phyloP scores from a whole-genome alignment of 2,888 invertebrate genomes.

The Dastarcus helophoroides region DNA sequence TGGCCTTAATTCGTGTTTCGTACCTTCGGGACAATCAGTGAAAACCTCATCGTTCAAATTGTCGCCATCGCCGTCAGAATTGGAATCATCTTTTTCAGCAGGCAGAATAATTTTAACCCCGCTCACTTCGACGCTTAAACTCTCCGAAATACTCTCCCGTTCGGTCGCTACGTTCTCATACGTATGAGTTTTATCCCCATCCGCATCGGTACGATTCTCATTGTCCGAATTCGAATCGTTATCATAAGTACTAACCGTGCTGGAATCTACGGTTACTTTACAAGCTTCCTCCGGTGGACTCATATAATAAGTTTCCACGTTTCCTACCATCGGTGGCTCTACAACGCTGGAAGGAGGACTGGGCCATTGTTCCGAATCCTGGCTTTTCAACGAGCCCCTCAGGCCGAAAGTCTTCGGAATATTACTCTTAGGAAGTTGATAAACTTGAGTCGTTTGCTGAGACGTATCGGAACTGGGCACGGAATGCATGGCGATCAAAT shows the following conservation, averaged over 20 bases:
- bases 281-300: slow-evolving; percentile 68
- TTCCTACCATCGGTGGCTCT: slow-evolving; percentile 61
- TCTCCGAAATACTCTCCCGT: slow-evolving; percentile 33
- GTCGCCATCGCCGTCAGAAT: slow-evolving; percentile 42
- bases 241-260: slow-evolving; percentile 46
- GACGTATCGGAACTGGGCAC: slow-evolving; percentile 36
- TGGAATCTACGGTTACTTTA: slow-evolving; percentile 62
- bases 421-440: slow-evolving; percentile 29
- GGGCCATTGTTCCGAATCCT: slow-evolving; percentile 72
- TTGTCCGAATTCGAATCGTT: slow-evolving; percentile 52
- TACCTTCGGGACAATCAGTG: slow-evolving; percentile 28
- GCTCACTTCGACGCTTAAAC: slow-evolving; percentile 32
- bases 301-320: slow-evolving; percentile 70
- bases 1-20: slow-evolving; percentile 31
- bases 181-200: slow-evolving; percentile 33
- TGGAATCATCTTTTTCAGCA: slow-evolving; percentile 31
- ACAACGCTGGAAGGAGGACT: slow-evolving; percentile 63
- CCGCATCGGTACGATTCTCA: slow-evolving; percentile 54
- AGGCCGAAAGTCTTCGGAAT: slow-evolving; percentile 36
- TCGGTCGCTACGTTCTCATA: slow-evolving; percentile 34
- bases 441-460: slow-evolving; percentile 34
- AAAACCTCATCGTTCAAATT: slow-evolving; percentile 39
- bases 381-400: slow-evolving; percentile 36
- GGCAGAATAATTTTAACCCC: slow-evolving; percentile 33
- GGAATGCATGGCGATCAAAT: slow-evolving; percentile 33